Evolutionary conservation across 2,888 invertebrate genomes (phyloP).

Genomic region (Notocelia uddmanniana): DNA sequence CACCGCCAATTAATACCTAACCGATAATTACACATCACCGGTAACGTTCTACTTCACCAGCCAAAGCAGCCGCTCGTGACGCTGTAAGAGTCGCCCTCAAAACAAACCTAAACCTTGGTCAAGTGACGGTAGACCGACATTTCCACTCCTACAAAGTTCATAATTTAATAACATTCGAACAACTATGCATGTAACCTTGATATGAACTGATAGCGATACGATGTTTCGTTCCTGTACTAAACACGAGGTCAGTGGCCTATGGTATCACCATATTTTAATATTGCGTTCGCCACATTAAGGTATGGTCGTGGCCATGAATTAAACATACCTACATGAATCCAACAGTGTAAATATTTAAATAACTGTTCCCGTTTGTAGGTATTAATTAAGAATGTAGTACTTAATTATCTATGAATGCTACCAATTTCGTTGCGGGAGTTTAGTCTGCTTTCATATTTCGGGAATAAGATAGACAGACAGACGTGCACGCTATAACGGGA

Average conservation of each 20-base stretch:
- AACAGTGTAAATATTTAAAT: conserved; percentile 15
- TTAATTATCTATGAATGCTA: conserved; percentile 26
- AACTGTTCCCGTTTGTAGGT: conserved; percentile 16
- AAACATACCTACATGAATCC: too few relatives aligned
- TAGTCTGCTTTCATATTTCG: conserved; percentile 42
- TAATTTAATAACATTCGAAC: neutral
- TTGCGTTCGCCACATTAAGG: conserved; percentile 26
- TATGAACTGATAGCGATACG: conserved; percentile 38
- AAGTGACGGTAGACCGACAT: neutral
- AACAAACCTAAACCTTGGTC: neutral
- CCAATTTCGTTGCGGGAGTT: conserved; percentile 27
- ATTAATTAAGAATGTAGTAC: conserved; percentile 16
- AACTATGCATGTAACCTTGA: conserved; percentile 41
- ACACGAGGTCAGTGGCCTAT: conserved; percentile 43
- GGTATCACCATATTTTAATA: conserved; percentile 43
- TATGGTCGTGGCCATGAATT: conserved; percentile 16
- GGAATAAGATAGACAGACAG: conserved; percentile 41
- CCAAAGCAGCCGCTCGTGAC: conserved; percentile 17
- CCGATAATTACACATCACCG: conserved; percentile 50
- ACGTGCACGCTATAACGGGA: conserved; percentile 45
- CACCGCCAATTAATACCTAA: conserved; percentile 56
- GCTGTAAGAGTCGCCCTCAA: conserved; percentile 20
- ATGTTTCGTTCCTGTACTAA: conserved; percentile 29
- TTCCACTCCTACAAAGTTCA: neutral
- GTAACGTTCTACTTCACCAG: conserved; percentile 38